Base-by-base conservation (phyloP, 1,140 invertebrate genomes). In the Drosophila hydei region DNA sequence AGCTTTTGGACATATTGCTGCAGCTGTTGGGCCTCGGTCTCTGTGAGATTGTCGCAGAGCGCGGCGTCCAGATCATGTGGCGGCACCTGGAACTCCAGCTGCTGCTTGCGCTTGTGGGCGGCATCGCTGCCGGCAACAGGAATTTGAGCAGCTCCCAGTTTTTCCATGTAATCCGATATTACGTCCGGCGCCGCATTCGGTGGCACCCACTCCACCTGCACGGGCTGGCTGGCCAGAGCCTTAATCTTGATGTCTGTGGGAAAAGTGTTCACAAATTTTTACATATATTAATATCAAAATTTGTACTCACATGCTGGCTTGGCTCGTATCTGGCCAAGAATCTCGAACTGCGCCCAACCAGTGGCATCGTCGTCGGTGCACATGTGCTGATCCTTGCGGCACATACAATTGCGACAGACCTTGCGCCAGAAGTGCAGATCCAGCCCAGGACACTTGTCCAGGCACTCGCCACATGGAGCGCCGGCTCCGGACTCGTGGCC, bases 351-450 rank as follows among this genome's bases (percentile, higher is more conserved):
- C 4, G 95, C 94, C 93, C 94, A 95, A 0, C 94, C 94, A 51
- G 94, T 94, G 59, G 95, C 93, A 64, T 96, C 96, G 85, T 97
- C 95, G 90, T 97, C 96, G 73, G 95, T 94, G 2, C 97, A 94
- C 90, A 97, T 96, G 89, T 97, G 96, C 48, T 96, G 95, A 92
- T 97, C 96, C 72, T 96, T 95, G 18, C 94, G 94, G 83, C 96
- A 97, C 90, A 96, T 96, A 80, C 96, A 97, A 47, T 95, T 95
- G 84, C 95, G 94, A 79, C 96, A 97, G 18, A 96, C 95, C 91
- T 97, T 97, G 77, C 97, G 94, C 97, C 97, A 98, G 90, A 96
- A 98, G 92, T 98, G 97, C 21, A 97, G 91, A 91, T 97, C 96
- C 43, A 98, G 92, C 0, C 97, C 85, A 0, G 87, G 88, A 23